These are phyloP conservation scores for Drosophila dives DNA, from an alignment of 2,888 invertebrate genomes.

Conservation along the genomic window DNA sequence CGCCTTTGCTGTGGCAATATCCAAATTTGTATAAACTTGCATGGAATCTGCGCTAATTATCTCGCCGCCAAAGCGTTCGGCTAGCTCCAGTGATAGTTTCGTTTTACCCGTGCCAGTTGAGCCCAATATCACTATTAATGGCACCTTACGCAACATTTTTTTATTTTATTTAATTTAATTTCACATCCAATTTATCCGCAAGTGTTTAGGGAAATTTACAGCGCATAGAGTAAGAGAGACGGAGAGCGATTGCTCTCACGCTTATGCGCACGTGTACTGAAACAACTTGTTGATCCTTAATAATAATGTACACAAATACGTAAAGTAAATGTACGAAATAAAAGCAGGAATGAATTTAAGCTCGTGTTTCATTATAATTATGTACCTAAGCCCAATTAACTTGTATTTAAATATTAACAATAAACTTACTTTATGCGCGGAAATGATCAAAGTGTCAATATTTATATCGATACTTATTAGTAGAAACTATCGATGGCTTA, in stretches of 20 bases:
- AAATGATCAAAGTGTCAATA: slow-evolving; percentile 8
- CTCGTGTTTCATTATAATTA: neutral
- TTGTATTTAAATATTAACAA: neutral
- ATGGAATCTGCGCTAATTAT: slow-evolving; percentile 99
- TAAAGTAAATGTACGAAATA: no score
- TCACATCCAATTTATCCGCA: slow-evolving; percentile 29
- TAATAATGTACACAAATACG: neutral
- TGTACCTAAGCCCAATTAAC: neutral
- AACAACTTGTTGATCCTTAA: slow-evolving; percentile 46
- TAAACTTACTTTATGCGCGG: slow-evolving; percentile 26
- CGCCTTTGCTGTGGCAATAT: slow-evolving; percentile 97
- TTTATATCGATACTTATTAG: slow-evolving; percentile 19
- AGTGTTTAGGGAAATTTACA: slow-evolving; percentile 9
- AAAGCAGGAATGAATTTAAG: no score
- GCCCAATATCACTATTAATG: slow-evolving; percentile 95
- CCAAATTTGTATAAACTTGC: slow-evolving; percentile 98
- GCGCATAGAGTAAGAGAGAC: neutral
- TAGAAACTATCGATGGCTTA: slow-evolving; percentile 25
- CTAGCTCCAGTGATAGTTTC: slow-evolving; percentile 96
- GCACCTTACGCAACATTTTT: slow-evolving; percentile 86
- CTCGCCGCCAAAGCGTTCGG: slow-evolving; percentile 93
- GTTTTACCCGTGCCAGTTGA: slow-evolving; percentile 99
- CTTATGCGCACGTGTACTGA: slow-evolving; percentile 42
- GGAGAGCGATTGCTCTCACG: slow-evolving; percentile 10
- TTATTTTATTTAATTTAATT: slow-evolving; percentile 23